Evolutionary conservation across 2,797 vertebrate species (phyloP), one percentile per base, ranked within the genome.

Genomic region (Hemitrygon akajei): DNA sequence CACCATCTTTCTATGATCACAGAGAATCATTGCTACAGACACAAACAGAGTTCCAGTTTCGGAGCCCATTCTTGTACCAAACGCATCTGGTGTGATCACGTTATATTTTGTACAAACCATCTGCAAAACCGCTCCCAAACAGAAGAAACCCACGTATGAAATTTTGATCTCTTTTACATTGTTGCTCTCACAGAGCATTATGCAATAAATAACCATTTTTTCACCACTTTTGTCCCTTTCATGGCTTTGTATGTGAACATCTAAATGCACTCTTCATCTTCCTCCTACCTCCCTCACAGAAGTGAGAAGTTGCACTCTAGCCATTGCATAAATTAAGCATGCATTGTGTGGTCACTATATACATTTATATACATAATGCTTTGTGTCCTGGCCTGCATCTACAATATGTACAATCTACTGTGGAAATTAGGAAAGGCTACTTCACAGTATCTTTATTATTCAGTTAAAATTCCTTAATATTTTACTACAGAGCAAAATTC

Each of bases 401-500:
- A 93, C 91, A 93, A 4, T 93, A 93, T 93, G 69, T 93, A 93
- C 91, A 93, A 56, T 93, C 91, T 93, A 93, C 91, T 93, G 91
- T 75, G 91, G 91, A 27, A 58, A 71, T 93, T 91, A 93, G 71
- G 71, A 93, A 93, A 93, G 91, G 91, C 71, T 93, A 75, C 69
- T 76, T 93, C 91, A 93, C 91, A 93, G 91, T 93, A 93, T 93
- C 25, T 93, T 91, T 93, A 56, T 93, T 92, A 25, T 93, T 76
- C 69, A 56, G 27, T 93, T 93, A 93, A 93, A 93, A 93, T 76
- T 60, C 91, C 37, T 76, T 93, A 93, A 40, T 93, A 71, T 93
- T 76, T 93, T 76, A 93, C 91, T 93, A 93, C 91, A 93, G 91
- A 93, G 91, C 91, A 93, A 93, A 89, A 93, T 93, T 93, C 91